Evolutionary conservation across 2,888 invertebrate species (phyloP).

Genomic region (Mellilla xanthometata): DNA sequence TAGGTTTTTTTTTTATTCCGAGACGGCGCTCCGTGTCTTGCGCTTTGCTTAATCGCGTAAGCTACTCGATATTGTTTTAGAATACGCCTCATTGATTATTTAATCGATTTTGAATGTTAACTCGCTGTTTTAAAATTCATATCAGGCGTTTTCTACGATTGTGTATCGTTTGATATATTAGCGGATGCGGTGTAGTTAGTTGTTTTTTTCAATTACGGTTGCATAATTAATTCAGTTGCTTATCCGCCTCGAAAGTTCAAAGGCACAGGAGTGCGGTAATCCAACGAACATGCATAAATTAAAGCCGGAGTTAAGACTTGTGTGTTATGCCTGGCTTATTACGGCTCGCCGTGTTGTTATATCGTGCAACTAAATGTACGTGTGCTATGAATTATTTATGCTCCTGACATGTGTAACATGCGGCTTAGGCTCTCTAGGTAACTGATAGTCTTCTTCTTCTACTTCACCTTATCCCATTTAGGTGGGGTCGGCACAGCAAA

Average conservation of each 20-base stretch:
- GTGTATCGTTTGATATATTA: slow-evolving; percentile 30
- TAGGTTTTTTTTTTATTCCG: slow-evolving; percentile 48
- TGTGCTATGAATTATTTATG: neutral
- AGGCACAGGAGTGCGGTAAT: slow-evolving; percentile 17
- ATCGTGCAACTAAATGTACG: neutral
- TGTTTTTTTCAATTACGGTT: slow-evolving; percentile 16
- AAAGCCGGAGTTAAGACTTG: neutral
- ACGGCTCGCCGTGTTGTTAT: neutral
- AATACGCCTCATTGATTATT: slow-evolving; percentile 38
- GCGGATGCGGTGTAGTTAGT: slow-evolving; percentile 21
- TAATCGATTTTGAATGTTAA: slow-evolving; percentile 37
- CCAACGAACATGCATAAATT: slow-evolving; percentile 9
- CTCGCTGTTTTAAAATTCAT: slow-evolving; percentile 32
- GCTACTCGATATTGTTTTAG: slow-evolving; percentile 34
- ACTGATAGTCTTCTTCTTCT: no score
- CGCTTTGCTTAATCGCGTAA: slow-evolving; percentile 31
- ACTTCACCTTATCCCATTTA: no score
- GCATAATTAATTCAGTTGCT: slow-evolving; percentile 23
- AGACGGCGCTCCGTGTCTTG: slow-evolving; percentile 42
- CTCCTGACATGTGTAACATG: neutral
- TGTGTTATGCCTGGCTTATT: slow-evolving; percentile 1
- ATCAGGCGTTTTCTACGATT: slow-evolving; percentile 30
- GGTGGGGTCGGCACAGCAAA: no score
- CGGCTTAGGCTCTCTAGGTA: neutral
- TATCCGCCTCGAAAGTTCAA: slow-evolving; percentile 18